Evolutionary conservation across 2,113 vertebrate genomes (phyloP), one percentile per base, ranked within the genome.

Genomic region (Brachyhypopomus gauderio): DNA sequence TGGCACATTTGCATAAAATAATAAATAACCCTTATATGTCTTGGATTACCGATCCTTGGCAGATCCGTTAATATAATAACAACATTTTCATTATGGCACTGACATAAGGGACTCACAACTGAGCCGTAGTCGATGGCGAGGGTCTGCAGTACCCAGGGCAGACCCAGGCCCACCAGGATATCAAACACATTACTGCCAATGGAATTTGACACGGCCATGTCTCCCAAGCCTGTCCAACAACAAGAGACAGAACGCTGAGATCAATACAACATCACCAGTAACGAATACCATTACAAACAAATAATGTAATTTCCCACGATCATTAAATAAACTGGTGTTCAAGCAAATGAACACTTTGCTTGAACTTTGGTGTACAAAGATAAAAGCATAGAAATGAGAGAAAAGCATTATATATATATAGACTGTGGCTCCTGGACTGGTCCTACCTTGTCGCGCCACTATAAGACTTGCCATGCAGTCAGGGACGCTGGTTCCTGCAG

Each of bases 381-480:
- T 17, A n/a, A n/a, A 66, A 17, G 4, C n/a, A n/a, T 6, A 22
- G 2, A 23, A 14, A 27, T 25, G 22, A 1, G 25, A 63, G 2
- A 12, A 25, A 63, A 8, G 23, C 7, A 30, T 30, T 30, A 30
- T 30, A 30, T 30, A 30, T 63, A 25, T 63, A 25, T 63, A 27
- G 11, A 22, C n/a, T 60, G 45, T 52, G 45, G 9, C 45, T 14
- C 34, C 30, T 45, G 14, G 11, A 25, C 25, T 70, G 22, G 45
- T 56, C 36, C 58, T 62, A 98, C 97, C 97, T 96, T 98, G 97
- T 86, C 97, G 93, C 69, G 96, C 97, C 77, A 99, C 97, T 0
- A 99, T 98, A 64, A 99, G 95, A 90, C 97, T 99, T 80, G 97
- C 97, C 97, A 99, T 98, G 89, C 97, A 99, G 92, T 99, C 97